Conservation (phyloP, 2,797 vertebrate genomes). For the Syngnathus acus region DNA sequence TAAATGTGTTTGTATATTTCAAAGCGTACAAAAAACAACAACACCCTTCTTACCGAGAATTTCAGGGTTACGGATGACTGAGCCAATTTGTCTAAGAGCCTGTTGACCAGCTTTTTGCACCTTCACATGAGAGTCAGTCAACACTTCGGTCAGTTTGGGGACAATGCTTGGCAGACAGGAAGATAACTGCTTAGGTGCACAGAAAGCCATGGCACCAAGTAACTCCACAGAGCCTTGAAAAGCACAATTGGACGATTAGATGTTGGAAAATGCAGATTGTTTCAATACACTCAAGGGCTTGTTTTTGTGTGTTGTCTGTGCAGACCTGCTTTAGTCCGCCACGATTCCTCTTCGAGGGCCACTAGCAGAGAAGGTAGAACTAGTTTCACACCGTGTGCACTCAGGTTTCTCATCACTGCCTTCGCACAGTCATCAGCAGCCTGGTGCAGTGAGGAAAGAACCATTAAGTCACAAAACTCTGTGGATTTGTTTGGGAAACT, state of each 20-base stretch:
- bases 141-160: conserved; percentile 94
- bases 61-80: conserved; percentile 96
- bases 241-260: background rate
- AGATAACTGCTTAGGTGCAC: conserved; percentile 94
- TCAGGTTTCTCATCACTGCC: conserved; percentile 97
- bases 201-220: conserved; percentile 95
- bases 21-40: background rate
- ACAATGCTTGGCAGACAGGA: conserved; percentile 97
- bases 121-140: conserved; percentile 96
- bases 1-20: background rate
- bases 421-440: conserved; percentile 98
- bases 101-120: conserved; percentile 98
- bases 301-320: background rate
- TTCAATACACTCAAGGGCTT: background rate
- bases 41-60: conserved; percentile 78
- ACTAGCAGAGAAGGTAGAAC: conserved; percentile 92
- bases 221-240: conserved; percentile 88
- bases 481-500: background rate
- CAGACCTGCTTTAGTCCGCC: conserved; percentile 97
- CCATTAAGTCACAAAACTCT: background rate
- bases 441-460: conserved; percentile 50
- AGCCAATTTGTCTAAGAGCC: conserved; percentile 91
- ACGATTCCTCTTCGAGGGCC: conserved; percentile 95
- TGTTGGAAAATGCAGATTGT: background rate
- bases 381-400: conserved; percentile 95